Conservation (phyloP, 2,888 invertebrate species). For the Nebria brevicollis region DNA sequence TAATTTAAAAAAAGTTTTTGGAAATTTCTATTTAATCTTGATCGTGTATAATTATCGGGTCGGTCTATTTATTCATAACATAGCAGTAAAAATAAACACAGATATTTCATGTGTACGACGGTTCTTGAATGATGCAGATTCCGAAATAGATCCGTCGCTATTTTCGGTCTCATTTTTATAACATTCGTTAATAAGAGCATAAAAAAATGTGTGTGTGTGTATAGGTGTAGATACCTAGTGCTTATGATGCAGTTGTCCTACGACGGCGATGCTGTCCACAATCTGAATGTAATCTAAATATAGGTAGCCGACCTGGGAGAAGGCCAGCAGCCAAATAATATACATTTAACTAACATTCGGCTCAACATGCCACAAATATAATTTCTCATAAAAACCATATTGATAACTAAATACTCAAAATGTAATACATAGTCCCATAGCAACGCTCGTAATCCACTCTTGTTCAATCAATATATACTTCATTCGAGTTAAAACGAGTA, state of each 20-base stretch:
- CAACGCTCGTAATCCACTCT: too few species aligned
- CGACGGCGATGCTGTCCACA: background rate
- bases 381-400: background rate
- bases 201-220: background rate
- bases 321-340: conserved; percentile 1
- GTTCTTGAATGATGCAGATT: background rate
- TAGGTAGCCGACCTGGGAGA: background rate
- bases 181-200: background rate
- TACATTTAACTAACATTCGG: background rate
- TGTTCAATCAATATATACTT: too few species aligned
- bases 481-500: too few species aligned
- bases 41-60: background rate
- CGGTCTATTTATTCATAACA: background rate
- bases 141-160: background rate
- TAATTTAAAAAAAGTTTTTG: background rate
- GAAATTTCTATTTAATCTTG: background rate
- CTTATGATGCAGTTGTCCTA: background rate
- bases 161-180: background rate
- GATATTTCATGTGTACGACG: background rate
- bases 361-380: background rate
- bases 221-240: background rate
- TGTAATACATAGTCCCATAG: too few species aligned
- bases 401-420: background rate
- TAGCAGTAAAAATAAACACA: background rate
- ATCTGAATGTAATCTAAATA: background rate